Base-by-base conservation (phyloP, 2,888 invertebrate species). In the Aleiodes alternator region DNA sequence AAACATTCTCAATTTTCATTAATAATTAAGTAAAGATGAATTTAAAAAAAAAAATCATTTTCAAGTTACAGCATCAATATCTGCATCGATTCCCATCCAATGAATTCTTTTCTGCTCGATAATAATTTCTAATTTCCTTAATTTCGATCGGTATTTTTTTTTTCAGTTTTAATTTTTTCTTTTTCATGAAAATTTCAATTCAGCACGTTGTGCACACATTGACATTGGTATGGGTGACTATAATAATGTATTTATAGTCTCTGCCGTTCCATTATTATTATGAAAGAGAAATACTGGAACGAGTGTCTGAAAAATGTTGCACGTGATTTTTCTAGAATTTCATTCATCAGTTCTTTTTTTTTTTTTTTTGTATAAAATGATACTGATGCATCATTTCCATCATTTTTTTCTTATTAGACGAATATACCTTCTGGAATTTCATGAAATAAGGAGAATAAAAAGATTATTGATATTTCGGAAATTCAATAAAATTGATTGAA, bases 291-390 rank as follows among this genome's bases (percentile, higher is more conserved):
- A 34, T 59, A 31, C 59, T 59, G 59, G 34, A 59, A 38, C 14
- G 59, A 43, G 31, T 38, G 34, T 59, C 12, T 59, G 34, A 59
- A 59, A 59, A 34, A 59, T 34, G 14, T 38, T 14, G 31, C 59
- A 59, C 59, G 34, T 59, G 59, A 59, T 12, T 59, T 43, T 34
- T n/a, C 59, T 59, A 59, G 59, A 59, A 59, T 59, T 57, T 59
- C 38, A 59, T 59, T 59, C 59, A 57, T 57, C 31, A 57, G 57
- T 1, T 57, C 3, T 34, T 34, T 34, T 34, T 59, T 59, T 59
- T 57, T 34, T 34, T 34, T 34, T 34, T 59, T 59, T 59, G 34
- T 12, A 31, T 59, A 31, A 59, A 59, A 59, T 59, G 34, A 38
- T 38, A 59, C 7, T 34, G 9, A 43, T 43, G 38, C 34, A 59